Base-by-base conservation (phyloP, 2,113 vertebrate species). In the Eublepharis macularius region DNA sequence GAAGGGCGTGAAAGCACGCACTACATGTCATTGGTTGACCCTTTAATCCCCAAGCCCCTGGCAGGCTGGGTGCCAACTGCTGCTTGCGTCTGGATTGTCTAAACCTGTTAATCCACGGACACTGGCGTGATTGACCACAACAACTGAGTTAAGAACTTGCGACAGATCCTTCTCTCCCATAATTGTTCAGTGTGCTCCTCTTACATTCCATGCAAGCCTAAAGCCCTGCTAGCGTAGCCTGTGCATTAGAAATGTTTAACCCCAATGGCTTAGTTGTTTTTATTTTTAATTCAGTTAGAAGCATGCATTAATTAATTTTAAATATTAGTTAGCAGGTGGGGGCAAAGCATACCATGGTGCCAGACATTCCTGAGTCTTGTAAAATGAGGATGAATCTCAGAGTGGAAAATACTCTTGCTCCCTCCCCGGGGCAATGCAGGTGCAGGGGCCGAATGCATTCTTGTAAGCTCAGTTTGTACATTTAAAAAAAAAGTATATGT, bases 71-170 rank as follows among this genome's bases (percentile, higher is more conserved):
- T 43, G 80, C 49, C 80, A 89, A 79, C 43, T 47, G 16, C 65
- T 57, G 13, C 36, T 1, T 6, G 29, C 45, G 49, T 74, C 66
- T 78, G 5, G 32, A 4, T 70, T n/a, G 0, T 1, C 24, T 49
- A 63, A 57, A 63, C 36, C 60, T 81, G 43, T 57, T 70, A 69
- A 87, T 60, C 39, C 26, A 69, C 45, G 7, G 32, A 72, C 41
- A 32, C 24, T 81, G 82, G 29, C 4, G 24, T 84, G 82, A 83
- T 81, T 86, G 80, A 81, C 80, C 57, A 45, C 57, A 75, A 41
- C 66, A 89, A 47, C 60, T 60, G 68, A 78, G 14, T 54, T 36
- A 6, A 39, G 43, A 60, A 51, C n/a, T 45, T 6, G 43, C 84
- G 43, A 4, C 6, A 34, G 63, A 34, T 72, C 57, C 43, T 74